phyloP scores from a whole-genome alignment of 2,797 vertebrate genomes.

The Scolopax rusticola region DNA sequence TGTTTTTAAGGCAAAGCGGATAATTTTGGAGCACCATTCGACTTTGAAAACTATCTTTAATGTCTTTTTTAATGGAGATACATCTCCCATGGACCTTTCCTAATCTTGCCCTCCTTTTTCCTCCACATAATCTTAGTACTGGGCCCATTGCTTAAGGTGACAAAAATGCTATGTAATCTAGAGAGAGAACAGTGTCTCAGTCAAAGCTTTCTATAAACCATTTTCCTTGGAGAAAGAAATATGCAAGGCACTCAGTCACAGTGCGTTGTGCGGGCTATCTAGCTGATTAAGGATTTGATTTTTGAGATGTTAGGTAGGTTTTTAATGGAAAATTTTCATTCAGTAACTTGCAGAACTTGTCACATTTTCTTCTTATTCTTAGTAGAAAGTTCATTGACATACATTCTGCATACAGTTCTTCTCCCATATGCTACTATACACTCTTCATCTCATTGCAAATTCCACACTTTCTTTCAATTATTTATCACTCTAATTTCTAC shows the following conservation, averaged over 20 bases:
- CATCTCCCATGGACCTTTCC: not conserved
- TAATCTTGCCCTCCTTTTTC: not conserved
- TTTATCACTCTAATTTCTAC: not conserved
- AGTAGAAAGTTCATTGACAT: not conserved
- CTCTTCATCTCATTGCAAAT: not conserved
- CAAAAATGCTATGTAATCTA: accelerated
- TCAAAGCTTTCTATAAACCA: not conserved
- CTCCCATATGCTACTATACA: not conserved
- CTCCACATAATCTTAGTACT: not conserved
- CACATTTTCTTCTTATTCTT: not conserved
- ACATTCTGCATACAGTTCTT: not conserved
- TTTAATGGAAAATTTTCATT: not conserved
- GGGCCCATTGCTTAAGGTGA: not conserved
- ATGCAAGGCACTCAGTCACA: not conserved
- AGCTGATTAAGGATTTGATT: not conserved
- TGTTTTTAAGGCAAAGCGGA: not conserved
- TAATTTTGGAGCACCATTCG: not conserved
- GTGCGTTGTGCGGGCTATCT: no score
- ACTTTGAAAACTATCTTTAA: not conserved
- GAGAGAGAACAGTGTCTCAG: not conserved
- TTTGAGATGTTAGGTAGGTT: not conserved
- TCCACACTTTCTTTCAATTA: not conserved
- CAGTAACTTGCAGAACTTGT: not conserved
- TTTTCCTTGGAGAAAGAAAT: not conserved
- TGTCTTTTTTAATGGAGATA: not conserved